Conservation (phyloP, 2,797 vertebrate species). For the Naso thynnoides region DNA sequence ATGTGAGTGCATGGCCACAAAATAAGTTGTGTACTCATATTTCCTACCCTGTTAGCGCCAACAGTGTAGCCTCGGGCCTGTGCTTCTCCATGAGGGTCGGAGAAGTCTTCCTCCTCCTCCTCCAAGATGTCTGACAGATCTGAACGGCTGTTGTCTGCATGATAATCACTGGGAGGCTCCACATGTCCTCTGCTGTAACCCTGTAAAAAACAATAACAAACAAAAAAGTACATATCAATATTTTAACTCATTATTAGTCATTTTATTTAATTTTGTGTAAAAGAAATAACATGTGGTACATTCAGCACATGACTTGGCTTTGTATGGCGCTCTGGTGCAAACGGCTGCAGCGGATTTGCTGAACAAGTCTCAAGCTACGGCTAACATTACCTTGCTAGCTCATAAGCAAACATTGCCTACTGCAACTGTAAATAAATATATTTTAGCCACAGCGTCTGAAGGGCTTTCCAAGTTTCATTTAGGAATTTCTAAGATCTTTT, state of each 20-base stretch:
- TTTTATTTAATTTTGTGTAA: not conserved
- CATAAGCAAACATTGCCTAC: too few species aligned
- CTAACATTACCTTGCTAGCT: too few species aligned
- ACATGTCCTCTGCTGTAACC: slow-evolving; percentile 68
- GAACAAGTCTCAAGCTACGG: too few species aligned
- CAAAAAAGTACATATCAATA: not conserved
- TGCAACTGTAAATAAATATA: not conserved
- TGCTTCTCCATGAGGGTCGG: slow-evolving; percentile 79
- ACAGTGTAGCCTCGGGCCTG: slow-evolving; percentile 73
- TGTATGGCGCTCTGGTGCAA: not conserved
- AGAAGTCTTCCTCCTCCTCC: slow-evolving; percentile 94
- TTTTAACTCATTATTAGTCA: not conserved
- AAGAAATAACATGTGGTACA: not conserved
- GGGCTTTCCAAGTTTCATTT: too few species aligned
- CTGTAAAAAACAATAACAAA: slow-evolving; percentile 55
- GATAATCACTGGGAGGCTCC: slow-evolving; percentile 84
- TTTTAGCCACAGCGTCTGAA: not conserved
- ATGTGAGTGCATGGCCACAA: not conserved
- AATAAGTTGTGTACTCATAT: slow-evolving; percentile 1
- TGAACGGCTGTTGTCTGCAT: slow-evolving; percentile 91
- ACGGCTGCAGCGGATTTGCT: too few species aligned
- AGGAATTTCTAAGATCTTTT: not conserved
- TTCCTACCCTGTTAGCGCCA: slow-evolving; percentile 79
- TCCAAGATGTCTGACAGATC: slow-evolving; percentile 98
- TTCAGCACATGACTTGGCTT: not conserved